Evolutionary conservation across 2,113 vertebrate genomes (phyloP), one percentile per base, ranked within the genome.

Genomic region (Aspidoscelis tigris): DNA sequence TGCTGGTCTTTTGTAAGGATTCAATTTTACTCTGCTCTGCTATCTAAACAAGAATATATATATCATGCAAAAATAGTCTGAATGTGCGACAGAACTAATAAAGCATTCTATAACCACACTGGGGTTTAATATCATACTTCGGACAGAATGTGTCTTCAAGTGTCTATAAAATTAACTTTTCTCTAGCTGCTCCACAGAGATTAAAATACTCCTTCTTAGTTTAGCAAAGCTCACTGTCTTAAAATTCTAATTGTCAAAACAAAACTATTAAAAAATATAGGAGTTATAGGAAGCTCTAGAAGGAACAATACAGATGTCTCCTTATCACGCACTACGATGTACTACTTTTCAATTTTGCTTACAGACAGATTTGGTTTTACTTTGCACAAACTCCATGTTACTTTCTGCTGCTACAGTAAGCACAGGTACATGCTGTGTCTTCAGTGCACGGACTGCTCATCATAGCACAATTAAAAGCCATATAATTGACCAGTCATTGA

Each of bases 141-240:
- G 68, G 68, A 71, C 14, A 80, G 24, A 33, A 80, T 21, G 16
- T 69, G n/a, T 55, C 79, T 81, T 53, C 66, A 81, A 21, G 53
- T 55, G 22, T 39, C 47, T 71, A 55, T 81, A 39, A 70, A 70
- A 53, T 44, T 26, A 53, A 11, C 26, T 70, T 80, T 47, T 26
- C n/a, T 58, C n/a, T 55, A 55, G 79, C 65, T 70, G n/a, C 11
- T 53, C 66, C 9, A 53, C 26, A 70, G 18, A 53, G n/a, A 70
- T 55, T 70, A 79, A 66, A 79, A 47, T 9, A 81, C 33, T 58
- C n/a, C 72, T 81, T 24, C 44, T 70, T 66, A 6, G 3, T 47
- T 12, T 44, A 21, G 41, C 44, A 66, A 26, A 24, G 43, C 39
- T 14, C 77, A 5, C 24, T 50, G 64, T 47, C 6, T 68, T 80